Conservation (phyloP, 2,113 vertebrate genomes). For the Empidonax alnorum region DNA sequence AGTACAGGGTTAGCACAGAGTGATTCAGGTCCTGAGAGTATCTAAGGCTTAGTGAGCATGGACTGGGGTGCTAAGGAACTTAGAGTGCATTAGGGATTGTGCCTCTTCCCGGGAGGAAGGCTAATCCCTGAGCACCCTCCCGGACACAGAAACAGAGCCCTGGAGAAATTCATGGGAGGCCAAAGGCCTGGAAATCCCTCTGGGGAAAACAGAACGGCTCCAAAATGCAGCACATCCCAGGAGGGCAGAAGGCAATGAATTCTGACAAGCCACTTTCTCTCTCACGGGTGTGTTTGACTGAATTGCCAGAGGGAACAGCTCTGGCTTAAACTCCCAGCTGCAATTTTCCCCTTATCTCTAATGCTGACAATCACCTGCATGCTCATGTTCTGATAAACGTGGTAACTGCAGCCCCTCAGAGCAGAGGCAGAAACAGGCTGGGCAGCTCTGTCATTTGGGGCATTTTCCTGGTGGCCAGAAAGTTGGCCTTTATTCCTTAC, state of each 20-base stretch:
- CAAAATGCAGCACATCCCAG: neutral
- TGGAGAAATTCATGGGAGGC: neutral
- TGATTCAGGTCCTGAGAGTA: neutral
- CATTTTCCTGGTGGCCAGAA: neutral
- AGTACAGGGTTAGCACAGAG: neutral
- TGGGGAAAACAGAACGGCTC: neutral
- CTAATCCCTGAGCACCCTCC: neutral
- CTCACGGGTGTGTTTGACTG: neutral
- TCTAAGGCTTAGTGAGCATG: neutral
- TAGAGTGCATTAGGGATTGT: neutral
- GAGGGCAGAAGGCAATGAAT: neutral
- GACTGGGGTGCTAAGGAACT: neutral
- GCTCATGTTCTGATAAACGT: neutral
- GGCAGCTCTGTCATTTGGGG: neutral
- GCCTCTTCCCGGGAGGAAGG: neutral
- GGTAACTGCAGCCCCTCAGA: neutral
- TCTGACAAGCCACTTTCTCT: neutral
- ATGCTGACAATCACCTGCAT: neutral
- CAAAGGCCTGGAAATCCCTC: neutral
- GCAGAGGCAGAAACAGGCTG: neutral
- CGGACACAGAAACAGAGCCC: neutral
- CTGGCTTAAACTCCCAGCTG: neutral
- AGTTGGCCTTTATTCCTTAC: neutral
- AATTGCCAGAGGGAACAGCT: neutral
- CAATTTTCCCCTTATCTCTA: neutral